Evolutionary conservation across 2,888 invertebrate genomes (phyloP).

Genomic region (Catocala nupta): DNA sequence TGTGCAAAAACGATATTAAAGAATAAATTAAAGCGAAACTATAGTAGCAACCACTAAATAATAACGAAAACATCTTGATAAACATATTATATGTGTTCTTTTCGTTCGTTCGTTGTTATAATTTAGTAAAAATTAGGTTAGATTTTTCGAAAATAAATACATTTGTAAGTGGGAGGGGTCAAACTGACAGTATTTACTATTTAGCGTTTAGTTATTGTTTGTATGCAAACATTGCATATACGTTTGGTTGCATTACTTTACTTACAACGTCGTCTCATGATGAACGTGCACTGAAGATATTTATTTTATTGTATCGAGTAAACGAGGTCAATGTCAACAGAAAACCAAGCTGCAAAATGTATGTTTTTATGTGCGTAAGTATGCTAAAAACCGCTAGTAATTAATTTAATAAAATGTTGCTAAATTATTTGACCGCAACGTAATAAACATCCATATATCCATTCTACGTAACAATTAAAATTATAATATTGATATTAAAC

Average conservation of each 20-base stretch:
- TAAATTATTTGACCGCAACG: too few species aligned
- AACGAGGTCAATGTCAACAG: too few species aligned
- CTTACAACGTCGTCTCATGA: conserved; percentile 13
- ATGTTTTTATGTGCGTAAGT: too few species aligned
- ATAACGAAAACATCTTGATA: conserved; percentile 61
- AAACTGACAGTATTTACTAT: conserved; percentile 50
- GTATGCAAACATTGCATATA: background rate
- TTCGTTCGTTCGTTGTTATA: conserved; percentile 69
- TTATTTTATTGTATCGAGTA: background rate
- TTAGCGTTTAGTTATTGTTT: conserved; percentile 40
- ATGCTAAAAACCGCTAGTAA: too few species aligned
- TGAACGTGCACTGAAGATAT: background rate
- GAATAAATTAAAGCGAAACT: conserved; percentile 61
- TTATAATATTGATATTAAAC: too few species aligned
- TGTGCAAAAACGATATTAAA: conserved; percentile 67
- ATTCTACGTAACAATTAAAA: too few species aligned
- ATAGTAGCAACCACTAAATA: conserved; percentile 65
- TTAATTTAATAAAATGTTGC: too few species aligned
- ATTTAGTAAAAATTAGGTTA: conserved; percentile 58
- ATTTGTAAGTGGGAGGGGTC: conserved; percentile 60
- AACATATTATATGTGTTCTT: conserved; percentile 64
- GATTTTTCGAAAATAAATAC: conserved; percentile 72
- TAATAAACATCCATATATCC: too few species aligned
- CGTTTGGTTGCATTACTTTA: conserved; percentile 25
- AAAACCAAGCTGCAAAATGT: too few species aligned